These are phyloP conservation scores for honey bee (Apis mellifera) DNA, from an alignment of 1,140 invertebrate species.

Conservation along the genomic window DNA sequence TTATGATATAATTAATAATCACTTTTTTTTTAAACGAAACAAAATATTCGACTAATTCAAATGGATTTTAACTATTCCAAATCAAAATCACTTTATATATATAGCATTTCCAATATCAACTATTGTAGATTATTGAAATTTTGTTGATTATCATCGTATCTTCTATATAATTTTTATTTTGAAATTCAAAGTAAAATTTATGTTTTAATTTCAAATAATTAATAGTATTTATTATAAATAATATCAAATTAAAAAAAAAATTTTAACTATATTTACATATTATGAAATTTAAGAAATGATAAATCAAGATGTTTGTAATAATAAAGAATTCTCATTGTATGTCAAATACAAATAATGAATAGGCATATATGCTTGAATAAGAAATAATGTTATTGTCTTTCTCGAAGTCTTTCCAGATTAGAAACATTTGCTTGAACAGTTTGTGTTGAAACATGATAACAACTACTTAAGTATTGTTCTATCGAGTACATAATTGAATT, in stretches of 20 bases:
- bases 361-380: constrained; percentile 39
- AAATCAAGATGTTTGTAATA: constrained; percentile 52
- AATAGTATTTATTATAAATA: no score
- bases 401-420: constrained; percentile 49
- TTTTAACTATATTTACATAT: no score
- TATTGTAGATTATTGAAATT: constrained; percentile 29
- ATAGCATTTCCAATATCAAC: constrained; percentile 42
- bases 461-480: constrained; percentile 64
- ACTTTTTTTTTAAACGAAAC: not conserved
- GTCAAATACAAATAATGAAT: constrained; percentile 13
- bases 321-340: constrained; percentile 60
- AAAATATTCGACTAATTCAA: not conserved
- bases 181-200: no score
- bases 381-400: constrained; percentile 57
- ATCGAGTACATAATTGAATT: constrained; percentile 35
- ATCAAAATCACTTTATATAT: constrained; percentile 25
- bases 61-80: not conserved
- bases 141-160: constrained; percentile 29
- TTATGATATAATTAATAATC: not conserved
- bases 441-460: constrained; percentile 64
- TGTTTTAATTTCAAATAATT: no score
- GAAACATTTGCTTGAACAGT: constrained; percentile 52
- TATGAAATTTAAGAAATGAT: not conserved
- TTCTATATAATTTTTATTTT: no score
- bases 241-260: no score